Evolutionary conservation across 2,797 vertebrate genomes (phyloP), one percentile per base, ranked within the genome.

Genomic region (Spea hammondii): DNA sequence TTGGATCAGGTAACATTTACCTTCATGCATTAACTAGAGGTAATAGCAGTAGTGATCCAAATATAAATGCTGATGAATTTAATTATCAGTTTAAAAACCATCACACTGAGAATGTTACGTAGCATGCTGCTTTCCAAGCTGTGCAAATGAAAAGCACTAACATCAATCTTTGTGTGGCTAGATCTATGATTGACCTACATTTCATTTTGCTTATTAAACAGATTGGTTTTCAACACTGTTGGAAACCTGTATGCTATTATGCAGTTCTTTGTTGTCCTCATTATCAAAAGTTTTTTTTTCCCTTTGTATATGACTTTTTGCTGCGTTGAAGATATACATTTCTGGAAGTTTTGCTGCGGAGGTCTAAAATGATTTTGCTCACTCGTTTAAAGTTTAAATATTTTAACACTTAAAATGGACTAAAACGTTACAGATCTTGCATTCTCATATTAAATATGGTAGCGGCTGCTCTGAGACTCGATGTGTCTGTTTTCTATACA

Each of bases 31-130:
- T 84, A 84, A 84, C 80, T 85, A 83, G 79, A 83, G 78, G 45
- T 48, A 74, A 79, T 74, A 83, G 78, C 82, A 85, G 84, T 85
- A 88, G 74, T 84, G 88, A 87, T 85, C 72, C 74, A 88, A 88
- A 84, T 81, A 83, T 78, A 90, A 87, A 77, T 84, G 72, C 69
- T 79, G 86, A 78, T 82, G 76, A 70, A 85, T 86, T 88, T 86
- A 90, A 87, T 89, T 90, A 89, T 89, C 85, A 86, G 83, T 84
- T 83, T 86, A 84, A 88, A 88, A 87, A 83, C 83, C 78, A 9
- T 76, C 89, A 88, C 83, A 89, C 82, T 83, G 66, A 84, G 76
- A 87, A 88, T 68, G 65, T 77, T 84, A 87, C 87, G 76, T 70
- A 84, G 78, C 84, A 80, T 70, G 81, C 85, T 89, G 87, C 6